A percentile compares a stretch with the other conserved stretches of the same genome.
phyloP scores from a whole-genome alignment of 2,113 vertebrate species.

The Riparia riparia region DNA sequence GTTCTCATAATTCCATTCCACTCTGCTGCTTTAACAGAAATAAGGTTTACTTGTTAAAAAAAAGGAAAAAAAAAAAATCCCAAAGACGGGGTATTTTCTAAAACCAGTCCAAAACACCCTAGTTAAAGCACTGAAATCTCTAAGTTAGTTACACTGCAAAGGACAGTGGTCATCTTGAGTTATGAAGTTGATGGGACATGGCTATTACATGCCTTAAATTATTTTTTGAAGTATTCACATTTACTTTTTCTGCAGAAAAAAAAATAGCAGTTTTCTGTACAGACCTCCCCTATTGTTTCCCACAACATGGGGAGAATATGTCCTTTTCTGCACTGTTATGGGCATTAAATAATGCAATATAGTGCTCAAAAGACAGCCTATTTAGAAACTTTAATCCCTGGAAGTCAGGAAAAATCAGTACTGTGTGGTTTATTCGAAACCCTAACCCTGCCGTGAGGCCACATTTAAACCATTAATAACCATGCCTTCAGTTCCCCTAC shows the following conservation, averaged over 20 bases:
- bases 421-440: not conserved
- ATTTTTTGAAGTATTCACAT: not conserved
- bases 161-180: not conserved
- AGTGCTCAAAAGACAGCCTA: not conserved
- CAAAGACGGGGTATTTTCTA: not conserved
- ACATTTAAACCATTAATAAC: not conserved
- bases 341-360: not conserved
- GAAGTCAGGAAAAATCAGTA: not conserved
- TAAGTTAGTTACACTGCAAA: not conserved
- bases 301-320: not conserved
- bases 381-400: not conserved
- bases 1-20: not conserved
- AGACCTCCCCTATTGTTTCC: not conserved
- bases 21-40: not conserved
- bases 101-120: not conserved
- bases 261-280: not conserved
- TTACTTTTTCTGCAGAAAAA: not conserved
- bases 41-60: not conserved
- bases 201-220: not conserved
- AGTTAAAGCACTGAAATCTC: not conserved
- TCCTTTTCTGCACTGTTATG: not conserved
- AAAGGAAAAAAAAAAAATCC: not conserved
- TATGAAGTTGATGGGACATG: not conserved
- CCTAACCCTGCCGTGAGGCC: not conserved
- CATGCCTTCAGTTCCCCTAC: not conserved